Evolutionary conservation across 2,888 invertebrate genomes (phyloP), one percentile per base, ranked within the genome.

Genomic region (Erynnis tages): DNA sequence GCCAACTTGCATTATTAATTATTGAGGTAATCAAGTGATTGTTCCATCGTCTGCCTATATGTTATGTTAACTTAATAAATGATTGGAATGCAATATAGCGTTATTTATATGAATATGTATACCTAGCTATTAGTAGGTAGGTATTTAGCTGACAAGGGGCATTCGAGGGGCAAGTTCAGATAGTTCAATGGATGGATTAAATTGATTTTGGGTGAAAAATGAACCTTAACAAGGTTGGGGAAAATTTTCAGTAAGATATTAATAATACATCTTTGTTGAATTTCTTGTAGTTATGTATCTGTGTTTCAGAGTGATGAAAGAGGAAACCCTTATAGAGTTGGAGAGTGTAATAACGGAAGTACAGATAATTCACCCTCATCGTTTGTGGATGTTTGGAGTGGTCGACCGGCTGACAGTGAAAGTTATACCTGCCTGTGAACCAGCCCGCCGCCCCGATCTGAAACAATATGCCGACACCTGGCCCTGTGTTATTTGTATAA

Each of bases 361-460:
- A 62, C 57, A 63, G 58, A 69, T 78, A 80, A 93, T 94, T 93
- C 94, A 98, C 98, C 94, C 96, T 93, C 90, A 97, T 90, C 75
- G 97, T 96, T 91, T 94, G 93, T 82, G 96, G 95, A 91, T 94
- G 93, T 91, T 94, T 94, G 84, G 96, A 95, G 93, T 97, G 96
- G 93, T 98, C 97, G 87, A 98, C 97, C 75, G 97, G 97, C 91
- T 98, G 97, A 93, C 98, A 98, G 85, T 94, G 94, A 91, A 95
- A 94, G 91, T 94, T 97, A 93, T 98, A 98, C 85, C 96, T 95
- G 83, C 96, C 96, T 83, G 95, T 95, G 91, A 97, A 93, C 98
- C 98, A 98, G 85, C 98, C 98, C 80, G 94, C 93, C 91, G 93
- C 91, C 85, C 93, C 94, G 91, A 96, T 94, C 96, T 97, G 94